Conservation (phyloP, 2,888 invertebrate genomes). For the Brenthis daphne region DNA sequence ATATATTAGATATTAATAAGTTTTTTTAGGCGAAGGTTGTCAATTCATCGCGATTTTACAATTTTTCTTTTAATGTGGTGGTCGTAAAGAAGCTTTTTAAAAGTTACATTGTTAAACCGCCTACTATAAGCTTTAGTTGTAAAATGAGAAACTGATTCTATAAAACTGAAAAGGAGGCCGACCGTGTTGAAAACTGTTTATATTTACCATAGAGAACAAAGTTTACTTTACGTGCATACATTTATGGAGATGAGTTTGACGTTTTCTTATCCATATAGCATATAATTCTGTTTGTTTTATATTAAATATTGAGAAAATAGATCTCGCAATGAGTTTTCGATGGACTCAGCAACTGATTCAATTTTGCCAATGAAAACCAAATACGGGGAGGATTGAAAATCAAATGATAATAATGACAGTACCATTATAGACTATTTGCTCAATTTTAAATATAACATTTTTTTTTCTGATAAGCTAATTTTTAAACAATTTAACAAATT, state of each 20-base stretch:
- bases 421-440: too few relatives aligned
- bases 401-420: too few relatives aligned
- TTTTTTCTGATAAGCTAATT: too few relatives aligned
- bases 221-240: slow-evolving; percentile 2
- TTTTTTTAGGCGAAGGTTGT: slow-evolving; percentile 11
- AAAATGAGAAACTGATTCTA: background rate
- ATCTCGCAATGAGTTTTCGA: background rate
- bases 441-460: too few relatives aligned
- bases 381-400: too few relatives aligned
- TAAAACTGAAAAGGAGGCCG: background rate
- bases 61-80: background rate
- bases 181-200: background rate
- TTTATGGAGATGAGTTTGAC: background rate
- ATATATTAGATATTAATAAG: slow-evolving; percentile 2
- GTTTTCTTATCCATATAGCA: slow-evolving; percentile 3
- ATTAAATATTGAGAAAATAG: slow-evolving; percentile 20
- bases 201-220: background rate
- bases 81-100: background rate
- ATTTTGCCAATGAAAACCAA: background rate
- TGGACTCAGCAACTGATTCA: background rate
- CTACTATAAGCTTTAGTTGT: too few relatives aligned
- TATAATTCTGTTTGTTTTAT: slow-evolving; percentile 8
- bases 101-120: background rate
- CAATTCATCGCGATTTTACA: background rate
- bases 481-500: too few relatives aligned